Percentiles rank a stretch among this genome's conserved stretches.
Conservation (phyloP, 2,113 vertebrate species). For the Synodontis membranacea region DNA sequence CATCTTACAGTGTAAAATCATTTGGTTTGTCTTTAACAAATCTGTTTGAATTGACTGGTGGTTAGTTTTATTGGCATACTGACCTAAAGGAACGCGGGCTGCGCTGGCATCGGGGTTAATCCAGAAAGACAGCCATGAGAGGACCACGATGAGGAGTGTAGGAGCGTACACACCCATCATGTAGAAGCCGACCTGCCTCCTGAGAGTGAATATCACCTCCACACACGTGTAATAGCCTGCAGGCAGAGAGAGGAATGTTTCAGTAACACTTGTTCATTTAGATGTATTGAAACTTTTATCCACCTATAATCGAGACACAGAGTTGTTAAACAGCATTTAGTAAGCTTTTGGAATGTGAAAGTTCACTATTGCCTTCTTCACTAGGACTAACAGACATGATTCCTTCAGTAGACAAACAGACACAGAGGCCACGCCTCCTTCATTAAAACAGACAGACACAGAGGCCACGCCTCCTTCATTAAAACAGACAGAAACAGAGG, state of each 20-base stretch:
- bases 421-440: too few relatives aligned
- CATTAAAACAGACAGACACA: too few relatives aligned
- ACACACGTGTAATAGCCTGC: conserved; percentile 96
- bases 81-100: conserved; percentile 92
- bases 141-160: conserved; percentile 89
- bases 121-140: conserved; percentile 99
- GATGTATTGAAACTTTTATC: not conserved
- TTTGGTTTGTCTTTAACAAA: not conserved
- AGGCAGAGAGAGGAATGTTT: conserved; percentile 16
- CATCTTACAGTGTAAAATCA: not conserved
- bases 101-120: conserved; percentile 97
- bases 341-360: too few relatives aligned
- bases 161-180: conserved; percentile 98
- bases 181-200: conserved; percentile 95
- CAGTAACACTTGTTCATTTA: not conserved
- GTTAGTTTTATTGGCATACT: conserved; percentile 42
- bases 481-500: too few relatives aligned
- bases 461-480: too few relatives aligned
- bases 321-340: too few relatives aligned
- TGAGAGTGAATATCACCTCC: conserved; percentile 93
- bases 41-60: not conserved
- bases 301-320: not conserved
- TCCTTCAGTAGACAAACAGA: too few relatives aligned
- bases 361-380: too few relatives aligned
- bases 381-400: too few relatives aligned